Conservation (phyloP, 1,140 invertebrate genomes). For the Chironomus tepperi region DNA sequence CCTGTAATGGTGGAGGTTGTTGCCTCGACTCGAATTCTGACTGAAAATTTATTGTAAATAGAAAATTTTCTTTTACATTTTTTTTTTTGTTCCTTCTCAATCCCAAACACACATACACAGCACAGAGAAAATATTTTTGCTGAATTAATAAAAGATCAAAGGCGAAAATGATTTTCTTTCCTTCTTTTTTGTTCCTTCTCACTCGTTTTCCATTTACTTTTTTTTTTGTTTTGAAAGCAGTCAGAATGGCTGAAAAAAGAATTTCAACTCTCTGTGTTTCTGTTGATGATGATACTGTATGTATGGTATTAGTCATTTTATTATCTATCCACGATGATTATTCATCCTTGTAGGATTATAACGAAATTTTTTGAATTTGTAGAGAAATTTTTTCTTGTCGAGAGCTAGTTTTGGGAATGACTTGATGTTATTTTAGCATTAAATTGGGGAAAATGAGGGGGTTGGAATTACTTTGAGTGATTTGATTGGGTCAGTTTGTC, state of each 20-base stretch:
- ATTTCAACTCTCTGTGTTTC: background rate
- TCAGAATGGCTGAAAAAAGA: background rate
- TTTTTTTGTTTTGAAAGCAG: too few relatives aligned
- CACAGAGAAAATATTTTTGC: constrained; percentile 2
- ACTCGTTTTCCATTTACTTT: too few relatives aligned
- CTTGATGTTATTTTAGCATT: too few relatives aligned
- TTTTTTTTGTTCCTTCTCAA: background rate
- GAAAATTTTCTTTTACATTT: background rate
- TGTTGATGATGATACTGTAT: background rate
- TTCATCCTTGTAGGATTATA: constrained; percentile 1
- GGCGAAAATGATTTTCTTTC: constrained; percentile 18
- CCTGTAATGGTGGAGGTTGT: background rate
- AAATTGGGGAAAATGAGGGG: too few relatives aligned
- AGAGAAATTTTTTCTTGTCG: too few relatives aligned
- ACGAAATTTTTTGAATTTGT: too few relatives aligned
- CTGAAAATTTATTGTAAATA: constrained; percentile 22
- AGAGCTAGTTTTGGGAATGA: too few relatives aligned
- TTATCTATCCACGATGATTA: constrained; percentile 14
- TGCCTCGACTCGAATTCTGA: background rate
- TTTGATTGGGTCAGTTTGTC: too few relatives aligned
- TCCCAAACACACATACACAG: background rate
- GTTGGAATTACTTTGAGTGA: too few relatives aligned
- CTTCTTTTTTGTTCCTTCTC: too few relatives aligned
- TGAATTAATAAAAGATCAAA: constrained; percentile 23
- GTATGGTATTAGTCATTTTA: background rate